Evolutionary conservation across 2,888 invertebrate species (phyloP).

Genomic region (Sicus ferrugineus): DNA sequence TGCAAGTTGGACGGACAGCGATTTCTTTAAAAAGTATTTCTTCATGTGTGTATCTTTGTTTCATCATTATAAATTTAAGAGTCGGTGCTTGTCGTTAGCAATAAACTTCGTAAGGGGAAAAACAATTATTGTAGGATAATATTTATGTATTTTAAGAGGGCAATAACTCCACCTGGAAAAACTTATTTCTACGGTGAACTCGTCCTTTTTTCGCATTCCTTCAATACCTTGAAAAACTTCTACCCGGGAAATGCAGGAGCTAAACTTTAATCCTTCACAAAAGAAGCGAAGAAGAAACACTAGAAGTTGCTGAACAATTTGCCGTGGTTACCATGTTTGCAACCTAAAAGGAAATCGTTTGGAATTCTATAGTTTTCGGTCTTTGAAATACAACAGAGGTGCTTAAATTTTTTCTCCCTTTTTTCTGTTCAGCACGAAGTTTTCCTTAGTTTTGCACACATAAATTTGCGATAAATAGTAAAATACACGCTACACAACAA

Average conservation of each 20-base stretch:
- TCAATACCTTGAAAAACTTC: neutral
- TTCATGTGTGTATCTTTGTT: too few species aligned
- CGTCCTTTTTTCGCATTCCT: too few species aligned
- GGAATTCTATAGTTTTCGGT: conserved; percentile 7
- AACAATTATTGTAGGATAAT: neutral
- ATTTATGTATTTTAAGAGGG: neutral
- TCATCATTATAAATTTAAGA: neutral
- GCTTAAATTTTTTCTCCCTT: neutral
- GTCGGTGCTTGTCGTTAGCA: neutral
- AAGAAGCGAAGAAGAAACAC: neutral
- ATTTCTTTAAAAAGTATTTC: too few species aligned
- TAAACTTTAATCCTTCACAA: neutral
- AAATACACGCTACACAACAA: neutral
- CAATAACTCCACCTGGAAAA: too few species aligned
- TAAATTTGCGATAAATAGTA: neutral
- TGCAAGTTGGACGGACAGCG: too few species aligned
- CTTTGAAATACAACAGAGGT: neutral
- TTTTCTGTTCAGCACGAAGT: neutral
- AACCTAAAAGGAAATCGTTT: neutral
- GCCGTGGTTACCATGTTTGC: neutral
- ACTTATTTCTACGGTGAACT: too few species aligned
- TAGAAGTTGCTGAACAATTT: neutral
- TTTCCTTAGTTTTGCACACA: neutral
- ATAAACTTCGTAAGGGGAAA: neutral
- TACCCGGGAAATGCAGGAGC: neutral